phyloP scores from a whole-genome alignment of 2,113 vertebrate genomes.

The Proterorhinus semilunaris region DNA sequence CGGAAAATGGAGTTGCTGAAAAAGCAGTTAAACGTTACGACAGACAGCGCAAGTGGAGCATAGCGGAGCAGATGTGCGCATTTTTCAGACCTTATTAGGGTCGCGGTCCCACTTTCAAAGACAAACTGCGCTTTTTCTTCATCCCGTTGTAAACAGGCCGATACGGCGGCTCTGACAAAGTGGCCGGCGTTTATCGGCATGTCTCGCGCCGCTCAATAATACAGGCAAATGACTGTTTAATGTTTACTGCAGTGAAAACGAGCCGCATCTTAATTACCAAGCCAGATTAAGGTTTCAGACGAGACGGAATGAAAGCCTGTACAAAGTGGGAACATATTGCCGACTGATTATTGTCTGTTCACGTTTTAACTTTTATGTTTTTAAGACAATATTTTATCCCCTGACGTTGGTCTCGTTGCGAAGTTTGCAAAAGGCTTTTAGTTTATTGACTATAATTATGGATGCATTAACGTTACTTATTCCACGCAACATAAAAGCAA shows the following conservation, averaged over 20 bases:
- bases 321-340: background rate
- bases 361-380: background rate
- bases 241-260: slow-evolving; percentile 2
- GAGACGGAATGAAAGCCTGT: background rate
- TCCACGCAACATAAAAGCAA: background rate
- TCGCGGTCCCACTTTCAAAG: slow-evolving; percentile 45
- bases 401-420: background rate
- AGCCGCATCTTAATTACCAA: slow-evolving; percentile 1
- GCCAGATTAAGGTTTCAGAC: slow-evolving; percentile 5
- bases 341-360: background rate
- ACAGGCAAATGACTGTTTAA: slow-evolving; percentile 4
- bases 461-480: no score
- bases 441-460: background rate
- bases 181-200: background rate
- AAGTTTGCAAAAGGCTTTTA: background rate
- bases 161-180: slow-evolving; percentile 26
- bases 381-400: background rate
- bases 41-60: slow-evolving; percentile 24
- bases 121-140: slow-evolving; percentile 20
- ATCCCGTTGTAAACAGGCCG: slow-evolving; percentile 23
- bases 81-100: slow-evolving; percentile 29
- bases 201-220: slow-evolving; percentile 15
- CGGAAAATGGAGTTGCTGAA: slow-evolving; percentile 20
- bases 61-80: slow-evolving; percentile 33
- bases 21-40: slow-evolving; percentile 49